Percentiles rank a stretch among this genome's conserved stretches.
Evolutionary conservation across 2,888 invertebrate genomes (phyloP).

Genomic region (Eupithecia tripunctaria): DNA sequence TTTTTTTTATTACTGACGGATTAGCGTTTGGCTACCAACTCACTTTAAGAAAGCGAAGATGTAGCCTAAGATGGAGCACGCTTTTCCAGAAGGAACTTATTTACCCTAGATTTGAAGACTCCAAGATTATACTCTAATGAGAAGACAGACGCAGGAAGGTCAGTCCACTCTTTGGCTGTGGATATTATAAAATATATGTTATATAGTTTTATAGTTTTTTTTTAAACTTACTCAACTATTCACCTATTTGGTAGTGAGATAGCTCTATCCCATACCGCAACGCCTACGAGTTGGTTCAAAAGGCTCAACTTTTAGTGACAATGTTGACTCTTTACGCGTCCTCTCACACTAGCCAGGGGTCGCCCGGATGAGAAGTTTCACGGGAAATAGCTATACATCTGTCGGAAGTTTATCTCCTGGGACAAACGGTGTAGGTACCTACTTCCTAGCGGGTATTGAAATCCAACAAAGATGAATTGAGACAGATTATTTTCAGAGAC

Average conservation of each 20-base stretch:
- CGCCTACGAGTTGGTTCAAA: neutral
- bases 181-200: too few relatives aligned
- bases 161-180: too few relatives aligned
- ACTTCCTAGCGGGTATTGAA: neutral
- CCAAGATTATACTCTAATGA: too few relatives aligned
- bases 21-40: too few relatives aligned
- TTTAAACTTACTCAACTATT: neutral
- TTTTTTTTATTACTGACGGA: too few relatives aligned
- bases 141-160: too few relatives aligned
- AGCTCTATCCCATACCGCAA: neutral
- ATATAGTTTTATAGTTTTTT: too few relatives aligned
- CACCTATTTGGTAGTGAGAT: neutral
- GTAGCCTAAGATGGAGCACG: too few relatives aligned
- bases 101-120: too few relatives aligned
- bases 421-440: neutral
- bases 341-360: neutral
- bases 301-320: conserved; percentile 12
- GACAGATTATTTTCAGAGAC: neutral
- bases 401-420: neutral
- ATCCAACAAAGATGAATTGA: neutral
- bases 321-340: conserved; percentile 10
- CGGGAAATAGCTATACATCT: neutral
- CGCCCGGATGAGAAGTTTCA: neutral
- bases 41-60: too few relatives aligned
- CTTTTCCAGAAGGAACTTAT: too few relatives aligned